These are phyloP conservation scores for Venustaconcha ellipsiformis DNA, from an alignment of 1,140 invertebrate species.

Conservation along the genomic window DNA sequence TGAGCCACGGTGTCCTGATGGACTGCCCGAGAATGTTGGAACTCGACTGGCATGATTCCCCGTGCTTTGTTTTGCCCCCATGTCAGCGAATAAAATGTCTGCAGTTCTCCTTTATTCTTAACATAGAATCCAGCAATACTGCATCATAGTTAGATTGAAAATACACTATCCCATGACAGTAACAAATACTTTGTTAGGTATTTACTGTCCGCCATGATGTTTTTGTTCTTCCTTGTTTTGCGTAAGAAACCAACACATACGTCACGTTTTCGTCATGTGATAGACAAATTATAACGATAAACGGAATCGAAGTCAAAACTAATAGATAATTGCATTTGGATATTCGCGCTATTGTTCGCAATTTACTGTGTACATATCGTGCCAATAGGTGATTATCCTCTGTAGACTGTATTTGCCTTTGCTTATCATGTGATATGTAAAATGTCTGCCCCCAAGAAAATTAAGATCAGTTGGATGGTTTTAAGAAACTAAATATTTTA, in stretches of 20 bases:
- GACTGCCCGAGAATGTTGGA: slow-evolving; percentile 61
- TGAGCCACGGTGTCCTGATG: slow-evolving; percentile 50
- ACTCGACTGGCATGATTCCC: slow-evolving; percentile 38
- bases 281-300: slow-evolving; percentile 7
- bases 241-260: slow-evolving; percentile 64
- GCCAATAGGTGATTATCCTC: background rate
- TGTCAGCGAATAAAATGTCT: slow-evolving; percentile 1
- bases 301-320: too few species aligned
- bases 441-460: too few species aligned
- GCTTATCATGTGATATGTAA: slow-evolving; percentile 38
- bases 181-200: background rate
- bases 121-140: background rate
- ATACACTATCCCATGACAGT: slow-evolving; percentile 1
- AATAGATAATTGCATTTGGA: too few species aligned
- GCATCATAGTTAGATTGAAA: too few species aligned
- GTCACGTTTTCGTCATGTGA: slow-evolving; percentile 51
- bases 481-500: too few species aligned
- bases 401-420: slow-evolving; percentile 8
- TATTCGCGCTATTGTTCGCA: too few species aligned
- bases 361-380: too few species aligned
- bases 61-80: slow-evolving; percentile 63
- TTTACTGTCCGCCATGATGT: slow-evolving; percentile 54
- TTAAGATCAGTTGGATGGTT: too few species aligned
- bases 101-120: slow-evolving; percentile 10
- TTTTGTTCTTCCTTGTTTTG: slow-evolving; percentile 62